Evolutionary conservation across 2,113 vertebrate genomes (phyloP), one percentile per base, ranked within the genome.

Genomic region (Gymnarchus niloticus): DNA sequence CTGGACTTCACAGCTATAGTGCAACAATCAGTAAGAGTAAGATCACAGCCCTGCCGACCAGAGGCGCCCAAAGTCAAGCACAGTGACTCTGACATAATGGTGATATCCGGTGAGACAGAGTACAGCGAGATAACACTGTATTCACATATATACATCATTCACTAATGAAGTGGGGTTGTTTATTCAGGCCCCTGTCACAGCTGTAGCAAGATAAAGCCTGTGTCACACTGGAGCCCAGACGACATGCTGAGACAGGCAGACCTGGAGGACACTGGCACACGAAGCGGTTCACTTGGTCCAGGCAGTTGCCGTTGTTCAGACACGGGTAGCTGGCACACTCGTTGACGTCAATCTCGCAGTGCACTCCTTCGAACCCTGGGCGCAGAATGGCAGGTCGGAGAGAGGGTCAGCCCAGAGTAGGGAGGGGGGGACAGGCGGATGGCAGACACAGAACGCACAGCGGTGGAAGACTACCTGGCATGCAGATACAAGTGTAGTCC

Each of bases 241-340:
- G 61, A 54, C 0, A 17, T 7, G 28, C 3, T 2, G 41, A 46
- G 33, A 23, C 17, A 33, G 57, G 88, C 96, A 87, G 76, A 97
- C 96, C 96, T 89, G 95, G 94, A 25, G 95, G 96, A 86, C 96
- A 97, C 65, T 95, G 93, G 88, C 96, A 97, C 88, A 95, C 87
- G 76, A 97, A 97, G 86, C 93, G 92, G 87, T 94, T 96, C 91
- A 97, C 94, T 87, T 95, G 95, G 87, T 97, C 96, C 84, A 92
- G 87, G 89, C 96, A 97, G 89, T 92, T 93, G 2, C 96, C 96
- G 46, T 92, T 95, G 91, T 97, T 97, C 88, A 97, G 92, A 88
- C 96, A 97, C 2, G 96, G 96, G 21, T 94, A 95, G 89, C 96
- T 97, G 84, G 91, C 90, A 89, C 96, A 97, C 87, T 97, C 96